Conservation (phyloP, 2,888 invertebrate genomes). For the Cataglyphis livida region DNA sequence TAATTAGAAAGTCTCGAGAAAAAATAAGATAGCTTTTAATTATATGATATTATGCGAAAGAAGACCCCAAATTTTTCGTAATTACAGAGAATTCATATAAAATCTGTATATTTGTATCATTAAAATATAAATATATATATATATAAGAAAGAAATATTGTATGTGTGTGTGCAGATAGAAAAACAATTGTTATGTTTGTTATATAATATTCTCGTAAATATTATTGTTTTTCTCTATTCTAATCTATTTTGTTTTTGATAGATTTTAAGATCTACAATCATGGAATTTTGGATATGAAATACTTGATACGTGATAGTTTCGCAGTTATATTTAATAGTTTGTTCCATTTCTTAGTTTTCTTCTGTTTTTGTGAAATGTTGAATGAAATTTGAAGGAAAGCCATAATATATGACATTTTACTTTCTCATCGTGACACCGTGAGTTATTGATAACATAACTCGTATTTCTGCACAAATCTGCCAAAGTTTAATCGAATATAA, state of each 20-base stretch:
- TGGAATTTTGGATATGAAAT: constrained; percentile 29
- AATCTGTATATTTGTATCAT: background rate
- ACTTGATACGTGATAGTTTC: constrained; percentile 7
- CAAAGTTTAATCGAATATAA: constrained; percentile 2
- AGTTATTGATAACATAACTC: constrained; percentile 1
- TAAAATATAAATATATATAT: background rate
- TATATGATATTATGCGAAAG: background rate
- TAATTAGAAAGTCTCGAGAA: background rate
- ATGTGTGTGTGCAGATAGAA: background rate
- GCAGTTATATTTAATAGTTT: constrained; percentile 31
- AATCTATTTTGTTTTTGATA: background rate
- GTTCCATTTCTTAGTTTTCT: constrained; percentile 19
- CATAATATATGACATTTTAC: constrained; percentile 25
- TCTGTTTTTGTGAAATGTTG: background rate
- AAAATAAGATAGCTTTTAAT: background rate
- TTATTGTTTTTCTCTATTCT: background rate
- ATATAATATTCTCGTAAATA: background rate
- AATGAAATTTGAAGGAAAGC: constrained; percentile 18
- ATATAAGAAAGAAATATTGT: background rate
- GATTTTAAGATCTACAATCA: background rate
- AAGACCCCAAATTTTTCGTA: background rate
- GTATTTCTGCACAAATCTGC: background rate
- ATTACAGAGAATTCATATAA: background rate
- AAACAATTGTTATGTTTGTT: background rate
- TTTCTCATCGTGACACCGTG: background rate